A percentile compares a stretch with the other conserved stretches of the same genome.
Conservation (phyloP, 2,888 invertebrate genomes). For the Tolmerus cingulatus region DNA sequence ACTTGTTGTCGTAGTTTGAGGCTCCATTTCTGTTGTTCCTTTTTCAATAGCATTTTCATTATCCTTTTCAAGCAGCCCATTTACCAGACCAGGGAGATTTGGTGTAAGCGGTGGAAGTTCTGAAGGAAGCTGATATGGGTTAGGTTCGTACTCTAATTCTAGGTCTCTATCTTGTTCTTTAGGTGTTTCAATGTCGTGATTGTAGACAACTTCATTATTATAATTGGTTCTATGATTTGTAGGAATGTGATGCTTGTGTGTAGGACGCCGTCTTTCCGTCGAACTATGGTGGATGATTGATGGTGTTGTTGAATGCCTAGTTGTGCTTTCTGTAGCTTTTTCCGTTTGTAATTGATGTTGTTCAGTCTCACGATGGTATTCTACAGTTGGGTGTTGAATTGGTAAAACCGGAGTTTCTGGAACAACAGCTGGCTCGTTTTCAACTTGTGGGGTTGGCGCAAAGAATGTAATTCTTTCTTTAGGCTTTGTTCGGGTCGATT, state of each 20-base stretch:
- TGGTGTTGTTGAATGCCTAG: background rate
- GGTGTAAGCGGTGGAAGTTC: constrained; percentile 68
- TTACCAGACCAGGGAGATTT: constrained; percentile 69
- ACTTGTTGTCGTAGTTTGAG: constrained; percentile 61
- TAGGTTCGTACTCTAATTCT: constrained; percentile 61
- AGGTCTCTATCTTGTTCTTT: constrained; percentile 57
- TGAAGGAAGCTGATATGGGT: constrained; percentile 67
- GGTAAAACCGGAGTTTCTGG: background rate
- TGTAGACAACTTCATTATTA: constrained; percentile 50
- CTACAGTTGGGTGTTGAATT: constrained; percentile 47
- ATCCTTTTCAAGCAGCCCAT: constrained; percentile 68
- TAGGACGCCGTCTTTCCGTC: constrained; percentile 1
- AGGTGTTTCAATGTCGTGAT: constrained; percentile 56
- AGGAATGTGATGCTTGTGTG: constrained; percentile 49
- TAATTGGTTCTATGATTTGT: constrained; percentile 56
- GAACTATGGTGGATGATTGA: background rate
- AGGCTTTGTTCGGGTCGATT: constrained; percentile 52
- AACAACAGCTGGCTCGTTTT: constrained; percentile 28
- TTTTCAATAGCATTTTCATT: constrained; percentile 53
- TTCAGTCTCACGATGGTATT: constrained; percentile 52
- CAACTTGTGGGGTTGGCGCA: constrained; percentile 18
- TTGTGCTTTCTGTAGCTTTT: constrained; percentile 46
- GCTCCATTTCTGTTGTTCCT: constrained; percentile 57
- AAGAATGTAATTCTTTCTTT: constrained; percentile 58
- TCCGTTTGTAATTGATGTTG: constrained; percentile 52